Evolutionary conservation across 2,113 vertebrate species (phyloP).

Genomic region (Microtus richardsoni): DNA sequence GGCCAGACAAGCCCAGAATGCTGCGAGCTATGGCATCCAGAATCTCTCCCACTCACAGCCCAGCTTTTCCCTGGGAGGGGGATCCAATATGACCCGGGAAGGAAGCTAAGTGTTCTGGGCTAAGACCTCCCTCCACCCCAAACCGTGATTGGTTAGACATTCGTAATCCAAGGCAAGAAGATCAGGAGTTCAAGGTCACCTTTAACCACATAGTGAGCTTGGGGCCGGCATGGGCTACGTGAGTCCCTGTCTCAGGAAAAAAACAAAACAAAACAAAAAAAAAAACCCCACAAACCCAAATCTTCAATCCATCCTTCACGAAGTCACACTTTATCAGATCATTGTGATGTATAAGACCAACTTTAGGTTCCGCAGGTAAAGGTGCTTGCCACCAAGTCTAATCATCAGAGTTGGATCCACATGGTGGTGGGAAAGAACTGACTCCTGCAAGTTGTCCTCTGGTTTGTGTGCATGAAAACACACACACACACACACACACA

Average conservation of each 20-base stretch:
- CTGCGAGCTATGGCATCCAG: not conserved
- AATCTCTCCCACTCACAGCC: not conserved
- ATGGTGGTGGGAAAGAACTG: not conserved
- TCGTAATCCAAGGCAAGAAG: not conserved
- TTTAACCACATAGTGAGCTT: not conserved
- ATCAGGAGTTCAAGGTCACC: not conserved
- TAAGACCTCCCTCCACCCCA: not conserved
- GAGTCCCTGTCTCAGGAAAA: not conserved
- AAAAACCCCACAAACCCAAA: too few relatives aligned
- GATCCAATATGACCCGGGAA: not conserved
- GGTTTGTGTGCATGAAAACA: too few relatives aligned
- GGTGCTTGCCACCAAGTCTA: not conserved
- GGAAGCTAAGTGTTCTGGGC: not conserved
- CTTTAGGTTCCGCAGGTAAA: not conserved
- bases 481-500: not conserved
- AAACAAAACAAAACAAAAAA: not conserved
- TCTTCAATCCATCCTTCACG: not conserved
- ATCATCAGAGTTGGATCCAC: not conserved
- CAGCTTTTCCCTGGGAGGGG: not conserved
- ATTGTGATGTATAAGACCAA: not conserved
- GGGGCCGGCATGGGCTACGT: too few relatives aligned
- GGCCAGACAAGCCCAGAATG: conserved; percentile 75
- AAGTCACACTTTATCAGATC: not conserved
- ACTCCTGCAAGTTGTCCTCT: not conserved
- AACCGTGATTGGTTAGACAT: not conserved